phyloP scores from a whole-genome alignment of 2,113 vertebrate species.

The Cheilinus undulatus region DNA sequence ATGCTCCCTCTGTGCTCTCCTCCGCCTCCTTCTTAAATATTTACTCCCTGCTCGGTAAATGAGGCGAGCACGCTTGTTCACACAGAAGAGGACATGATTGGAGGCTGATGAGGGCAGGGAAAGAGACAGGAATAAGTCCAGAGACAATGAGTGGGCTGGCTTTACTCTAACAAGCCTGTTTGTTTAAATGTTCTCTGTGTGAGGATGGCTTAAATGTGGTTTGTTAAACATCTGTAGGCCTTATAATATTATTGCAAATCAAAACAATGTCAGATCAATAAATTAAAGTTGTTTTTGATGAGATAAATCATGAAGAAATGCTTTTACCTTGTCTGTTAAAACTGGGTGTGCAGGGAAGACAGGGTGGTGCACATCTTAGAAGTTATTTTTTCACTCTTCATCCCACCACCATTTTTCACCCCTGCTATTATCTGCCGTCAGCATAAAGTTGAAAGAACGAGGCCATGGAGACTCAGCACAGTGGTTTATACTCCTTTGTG shows the following conservation, averaged over 20 bases:
- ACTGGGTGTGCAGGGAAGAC: not conserved
- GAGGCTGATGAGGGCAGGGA: conserved; percentile 47
- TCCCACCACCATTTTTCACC: not conserved
- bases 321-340: too few species aligned
- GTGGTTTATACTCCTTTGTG: not conserved
- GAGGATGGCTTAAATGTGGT: conserved; percentile 1
- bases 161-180: conserved; percentile 27
- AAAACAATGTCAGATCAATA: not conserved
- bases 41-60: conserved; percentile 62
- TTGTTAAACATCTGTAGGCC: not conserved
- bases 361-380: not conserved
- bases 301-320: not conserved
- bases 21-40: conserved; percentile 68
- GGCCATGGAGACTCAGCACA: not conserved
- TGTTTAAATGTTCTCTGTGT: conserved; percentile 23
- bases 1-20: conserved; percentile 31
- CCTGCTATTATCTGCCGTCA: not conserved
- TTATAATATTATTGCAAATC: not conserved
- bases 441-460: not conserved
- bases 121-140: conserved; percentile 33
- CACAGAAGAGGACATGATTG: conserved; percentile 57
- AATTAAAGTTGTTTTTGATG: not conserved
- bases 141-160: conserved; percentile 35
- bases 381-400: not conserved
- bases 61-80: conserved; percentile 61